Conservation (phyloP, 2,797 vertebrate genomes). For the Sphenodon punctatus region DNA sequence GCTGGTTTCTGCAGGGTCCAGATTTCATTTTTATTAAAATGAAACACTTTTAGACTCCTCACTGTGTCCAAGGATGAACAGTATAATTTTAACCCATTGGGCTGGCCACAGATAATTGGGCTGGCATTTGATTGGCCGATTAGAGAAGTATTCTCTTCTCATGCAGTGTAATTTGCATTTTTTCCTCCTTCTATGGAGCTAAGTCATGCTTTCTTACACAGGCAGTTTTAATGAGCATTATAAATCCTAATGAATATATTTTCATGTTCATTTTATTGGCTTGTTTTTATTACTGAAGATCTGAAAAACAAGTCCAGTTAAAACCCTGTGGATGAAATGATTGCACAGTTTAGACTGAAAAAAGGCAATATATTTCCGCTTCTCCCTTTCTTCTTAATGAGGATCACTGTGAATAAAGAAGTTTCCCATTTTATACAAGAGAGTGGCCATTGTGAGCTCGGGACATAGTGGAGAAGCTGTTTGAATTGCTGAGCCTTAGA, state of each 20-base stretch:
- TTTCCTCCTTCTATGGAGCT: conserved; percentile 65
- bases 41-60: conserved; percentile 77
- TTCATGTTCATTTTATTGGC: conserved; percentile 72
- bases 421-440: neutral
- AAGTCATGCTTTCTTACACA: conserved; percentile 68
- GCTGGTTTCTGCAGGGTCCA: conserved; percentile 80
- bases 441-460: neutral
- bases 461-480: neutral
- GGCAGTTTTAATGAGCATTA: conserved; percentile 76
- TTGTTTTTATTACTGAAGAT: conserved; percentile 68
- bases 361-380: neutral
- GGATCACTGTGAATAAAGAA: neutral
- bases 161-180: conserved; percentile 79
- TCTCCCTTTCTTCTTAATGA: neutral
- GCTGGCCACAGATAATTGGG: conserved; percentile 79
- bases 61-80: conserved; percentile 78
- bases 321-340: conserved; percentile 50
- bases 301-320: conserved; percentile 54
- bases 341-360: neutral
- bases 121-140: conserved; percentile 79
- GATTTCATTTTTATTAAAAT: conserved; percentile 85
- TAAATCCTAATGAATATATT: conserved; percentile 77
- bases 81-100: conserved; percentile 79
- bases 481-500: neutral
- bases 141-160: conserved; percentile 75